A percentile compares a stretch with the other conserved stretches of the same genome.
Evolutionary conservation across 2,888 invertebrate species (phyloP).

Genomic region (Lymantria dispar): DNA sequence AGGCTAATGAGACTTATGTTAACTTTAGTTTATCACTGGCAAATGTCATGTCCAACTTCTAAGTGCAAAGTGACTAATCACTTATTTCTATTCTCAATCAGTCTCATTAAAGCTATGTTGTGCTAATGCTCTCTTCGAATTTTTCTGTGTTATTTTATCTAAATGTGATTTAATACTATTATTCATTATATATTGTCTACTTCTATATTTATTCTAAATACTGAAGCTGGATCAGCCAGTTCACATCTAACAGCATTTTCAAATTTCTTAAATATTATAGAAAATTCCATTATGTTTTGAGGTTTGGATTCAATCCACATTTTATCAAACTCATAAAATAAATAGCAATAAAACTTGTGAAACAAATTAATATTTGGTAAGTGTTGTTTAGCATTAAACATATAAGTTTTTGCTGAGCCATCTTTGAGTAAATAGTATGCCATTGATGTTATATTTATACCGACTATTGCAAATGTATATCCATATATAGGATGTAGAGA

Average conservation of each 20-base stretch:
- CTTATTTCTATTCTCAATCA: background rate
- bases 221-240: slow-evolving; percentile 86
- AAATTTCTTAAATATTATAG: slow-evolving; percentile 92
- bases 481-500: slow-evolving; percentile 95
- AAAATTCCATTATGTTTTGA: slow-evolving; percentile 97
- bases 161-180: slow-evolving; percentile 4
- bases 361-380: slow-evolving; percentile 89
- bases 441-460: slow-evolving; percentile 97
- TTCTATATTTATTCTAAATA: slow-evolving; percentile 90
- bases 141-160: slow-evolving; percentile 1
- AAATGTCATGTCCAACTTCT: background rate
- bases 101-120: background rate
- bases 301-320: slow-evolving; percentile 97
- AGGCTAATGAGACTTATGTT: too few relatives aligned
- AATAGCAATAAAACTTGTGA: slow-evolving; percentile 96
- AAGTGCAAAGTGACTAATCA: background rate
- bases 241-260: slow-evolving; percentile 87
- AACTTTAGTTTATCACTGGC: too few relatives aligned
- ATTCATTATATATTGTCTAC: slow-evolving; percentile 83
- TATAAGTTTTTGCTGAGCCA: slow-evolving; percentile 93
- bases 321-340: slow-evolving; percentile 96
- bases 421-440: slow-evolving; percentile 90
- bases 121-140: background rate
- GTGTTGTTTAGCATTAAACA: slow-evolving; percentile 90
- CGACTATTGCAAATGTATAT: slow-evolving; percentile 94